phyloP scores from a whole-genome alignment of 2,888 invertebrate species.

The Corbicula japonica region DNA sequence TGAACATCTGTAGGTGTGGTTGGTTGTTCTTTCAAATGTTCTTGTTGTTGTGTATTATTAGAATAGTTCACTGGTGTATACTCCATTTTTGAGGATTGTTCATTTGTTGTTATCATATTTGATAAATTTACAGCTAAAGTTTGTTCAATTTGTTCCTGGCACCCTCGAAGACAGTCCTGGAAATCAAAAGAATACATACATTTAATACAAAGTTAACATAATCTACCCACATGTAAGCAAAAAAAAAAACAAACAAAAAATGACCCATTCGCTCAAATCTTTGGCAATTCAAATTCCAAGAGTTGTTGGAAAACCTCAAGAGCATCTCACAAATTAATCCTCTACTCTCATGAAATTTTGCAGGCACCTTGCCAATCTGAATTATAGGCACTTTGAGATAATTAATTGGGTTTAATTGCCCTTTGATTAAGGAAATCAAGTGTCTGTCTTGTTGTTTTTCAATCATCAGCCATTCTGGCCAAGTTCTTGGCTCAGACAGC shows the following conservation, averaged over 20 bases:
- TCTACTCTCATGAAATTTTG: not conserved
- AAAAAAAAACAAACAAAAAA: not conserved
- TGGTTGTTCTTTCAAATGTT: conserved; percentile 87
- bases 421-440: conserved; percentile 38
- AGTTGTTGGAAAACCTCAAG: too few relatives aligned
- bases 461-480: conserved; percentile 16
- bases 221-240: not conserved
- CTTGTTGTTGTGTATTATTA: conserved; percentile 60
- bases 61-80: conserved; percentile 57
- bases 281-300: too few relatives aligned
- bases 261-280: not conserved
- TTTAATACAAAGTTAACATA: conserved; percentile 7
- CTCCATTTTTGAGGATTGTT: conserved; percentile 70
- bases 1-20: conserved; percentile 95
- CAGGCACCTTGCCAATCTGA: conserved; percentile 44
- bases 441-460: conserved; percentile 18
- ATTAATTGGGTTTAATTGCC: conserved; percentile 48
- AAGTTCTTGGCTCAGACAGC: not conserved
- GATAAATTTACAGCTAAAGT: conserved; percentile 82
- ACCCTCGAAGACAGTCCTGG: conserved; percentile 84
- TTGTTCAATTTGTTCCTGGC: conserved; percentile 85
- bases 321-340: too few relatives aligned
- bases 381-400: conserved; percentile 32
- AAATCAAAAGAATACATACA: conserved; percentile 38
- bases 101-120: conserved; percentile 58